A percentile compares a stretch with the other conserved stretches of the same genome.
Evolutionary conservation across 37 sponge, comb jelly and placozoan species (phyloP).

Genomic region (Aphrocallistes beatrix): DNA sequence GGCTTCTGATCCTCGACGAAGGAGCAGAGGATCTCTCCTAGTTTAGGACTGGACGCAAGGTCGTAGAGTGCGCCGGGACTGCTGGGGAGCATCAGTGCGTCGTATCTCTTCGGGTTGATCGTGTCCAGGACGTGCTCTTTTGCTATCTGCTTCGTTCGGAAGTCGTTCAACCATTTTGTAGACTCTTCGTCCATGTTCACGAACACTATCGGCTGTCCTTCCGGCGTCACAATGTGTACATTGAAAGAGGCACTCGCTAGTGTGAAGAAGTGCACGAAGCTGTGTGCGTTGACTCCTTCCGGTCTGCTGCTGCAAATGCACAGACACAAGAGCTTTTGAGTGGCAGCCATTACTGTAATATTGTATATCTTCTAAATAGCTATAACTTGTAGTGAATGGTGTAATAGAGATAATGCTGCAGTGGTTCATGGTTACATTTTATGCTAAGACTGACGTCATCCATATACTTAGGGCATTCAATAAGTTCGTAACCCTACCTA

Average conservation of each 20-base stretch:
- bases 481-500: too few relatives aligned
- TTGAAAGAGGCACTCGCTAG: slow-evolving; percentile 73
- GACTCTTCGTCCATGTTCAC: slow-evolving; percentile 56
- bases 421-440: slow-evolving; percentile 15
- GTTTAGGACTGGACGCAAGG: slow-evolving; percentile 37
- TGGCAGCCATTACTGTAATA: background rate
- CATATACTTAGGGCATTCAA: too few relatives aligned
- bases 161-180: slow-evolving; percentile 67
- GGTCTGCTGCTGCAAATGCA: slow-evolving; percentile 10
- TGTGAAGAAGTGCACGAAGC: slow-evolving; percentile 75
- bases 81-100: slow-evolving; percentile 54
- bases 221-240: slow-evolving; percentile 73
- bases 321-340: slow-evolving; percentile 1
- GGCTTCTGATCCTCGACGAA: slow-evolving; percentile 66
- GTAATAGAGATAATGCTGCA: background rate
- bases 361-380: background rate
- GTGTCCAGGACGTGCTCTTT: slow-evolving; percentile 50
- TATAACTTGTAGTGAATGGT: too few relatives aligned
- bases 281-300: slow-evolving; percentile 65
- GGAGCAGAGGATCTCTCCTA: slow-evolving; percentile 34
- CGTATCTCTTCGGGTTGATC: slow-evolving; percentile 57
- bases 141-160: slow-evolving; percentile 51
- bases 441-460: too few relatives aligned
- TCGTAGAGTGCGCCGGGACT: slow-evolving; percentile 70
- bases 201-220: slow-evolving; percentile 59